Evolutionary conservation across 2,797 vertebrate species (phyloP), one percentile per base, ranked within the genome.

Genomic region (Alcedo atthis): DNA sequence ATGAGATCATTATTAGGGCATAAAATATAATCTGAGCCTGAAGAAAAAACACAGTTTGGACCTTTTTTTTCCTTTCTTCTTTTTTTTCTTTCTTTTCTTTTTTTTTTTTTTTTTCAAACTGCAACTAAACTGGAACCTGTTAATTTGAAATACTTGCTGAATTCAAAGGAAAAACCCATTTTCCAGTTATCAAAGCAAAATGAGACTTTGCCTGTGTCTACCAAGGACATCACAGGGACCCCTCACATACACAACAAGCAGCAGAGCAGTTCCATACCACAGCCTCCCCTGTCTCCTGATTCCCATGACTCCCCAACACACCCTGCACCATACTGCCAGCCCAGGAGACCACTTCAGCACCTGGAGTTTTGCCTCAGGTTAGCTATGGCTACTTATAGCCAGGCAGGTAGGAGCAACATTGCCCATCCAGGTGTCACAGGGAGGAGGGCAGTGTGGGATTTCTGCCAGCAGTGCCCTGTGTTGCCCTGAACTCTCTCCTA

Each of bases 81-180:
- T 11, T 37, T 37, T n/a, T n/a, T n/a, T n/a, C n/a, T n/a, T n/a
- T n/a, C 42, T 45, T 21, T 11, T 5, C 21, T 49, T 26, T 15
- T 16, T 26, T 13, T 26, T 6, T 24, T 10, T 22, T 21, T 6
- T 5, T 3, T n/a, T 87, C 32, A 84, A 59, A 73, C 9, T 81
- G 57, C 70, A 90, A 22, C 8, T 33, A 45, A 71, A 89, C 18
- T 33, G 21, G 13, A 91, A 32, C 15, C 20, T 68, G n/a, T 59
- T 71, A 45, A 61, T 91, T 89, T 78, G 75, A 87, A 87, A 32
- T 40, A 40, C 10, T 63, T 62, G 12, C 25, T 79, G 74, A 76
- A 76, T 43, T 59, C 55, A 63, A 25, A 88, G 26, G 30, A 75
- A 86, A 46, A 26, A 51, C 9, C 30, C 16, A 26, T 77, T 87